phyloP scores from a whole-genome alignment of 2,797 vertebrate species.

The Tarsius wallacei region DNA sequence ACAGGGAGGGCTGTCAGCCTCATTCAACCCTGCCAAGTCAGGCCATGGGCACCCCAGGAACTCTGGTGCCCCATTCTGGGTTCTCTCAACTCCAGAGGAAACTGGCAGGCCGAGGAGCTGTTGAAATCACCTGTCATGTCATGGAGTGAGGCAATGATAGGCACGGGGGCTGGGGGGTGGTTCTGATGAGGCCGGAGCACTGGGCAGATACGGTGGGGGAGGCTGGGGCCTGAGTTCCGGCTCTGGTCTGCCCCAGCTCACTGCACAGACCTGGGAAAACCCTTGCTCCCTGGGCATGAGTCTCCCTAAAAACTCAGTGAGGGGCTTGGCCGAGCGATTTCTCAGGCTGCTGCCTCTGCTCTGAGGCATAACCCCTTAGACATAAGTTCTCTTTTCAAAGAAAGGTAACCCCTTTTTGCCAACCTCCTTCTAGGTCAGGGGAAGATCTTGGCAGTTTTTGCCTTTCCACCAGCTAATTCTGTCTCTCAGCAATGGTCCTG shows the following conservation, averaged over 20 bases:
- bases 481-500: not conserved
- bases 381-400: not conserved
- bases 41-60: not conserved
- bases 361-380: not conserved
- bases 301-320: not conserved
- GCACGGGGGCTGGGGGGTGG: no score
- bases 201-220: not conserved
- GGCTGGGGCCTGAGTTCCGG: not conserved
- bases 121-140: not conserved
- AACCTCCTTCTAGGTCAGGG: not conserved
- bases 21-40: not conserved
- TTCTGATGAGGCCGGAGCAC: not conserved
- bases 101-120: not conserved
- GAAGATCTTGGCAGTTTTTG: not conserved
- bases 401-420: not conserved
- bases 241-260: not conserved
- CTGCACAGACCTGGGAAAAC: not conserved
- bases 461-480: not conserved
- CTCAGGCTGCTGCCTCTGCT: not conserved
- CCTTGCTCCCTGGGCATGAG: no score
- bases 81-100: constrained; percentile 12
- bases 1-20: not conserved
- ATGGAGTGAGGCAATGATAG: not conserved
- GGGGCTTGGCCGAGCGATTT: not conserved
- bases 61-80: not conserved